These are phyloP conservation scores for Sphyrna mokarran DNA, from an alignment of 2,113 vertebrate genomes.

Conservation along the genomic window DNA sequence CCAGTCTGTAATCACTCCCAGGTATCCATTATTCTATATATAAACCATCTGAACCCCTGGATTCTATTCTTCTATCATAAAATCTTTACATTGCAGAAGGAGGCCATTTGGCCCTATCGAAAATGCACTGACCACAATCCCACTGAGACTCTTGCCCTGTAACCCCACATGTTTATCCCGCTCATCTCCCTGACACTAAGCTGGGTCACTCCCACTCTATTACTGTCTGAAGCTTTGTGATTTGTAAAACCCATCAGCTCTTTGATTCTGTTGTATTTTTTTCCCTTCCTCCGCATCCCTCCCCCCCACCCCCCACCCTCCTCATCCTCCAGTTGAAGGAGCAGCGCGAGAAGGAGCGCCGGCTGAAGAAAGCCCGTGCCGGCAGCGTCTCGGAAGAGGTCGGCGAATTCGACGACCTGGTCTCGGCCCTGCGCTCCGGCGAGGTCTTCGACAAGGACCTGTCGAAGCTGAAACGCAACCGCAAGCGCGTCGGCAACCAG, in stretches of 20 bases:
- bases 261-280: not conserved
- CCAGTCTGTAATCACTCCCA: not conserved
- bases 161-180: no score
- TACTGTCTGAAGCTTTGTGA: not conserved
- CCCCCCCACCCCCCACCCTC: not conserved
- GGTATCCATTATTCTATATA: not conserved
- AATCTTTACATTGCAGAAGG: no score
- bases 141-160: no score
- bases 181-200: no score
- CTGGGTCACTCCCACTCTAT: not conserved
- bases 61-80: not conserved
- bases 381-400: constrained; percentile 73
- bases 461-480: constrained; percentile 90
- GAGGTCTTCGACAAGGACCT: constrained; percentile 98
- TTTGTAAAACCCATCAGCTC: not conserved
- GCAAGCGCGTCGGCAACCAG: constrained; percentile 84
- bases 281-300: not conserved
- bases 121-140: no score
- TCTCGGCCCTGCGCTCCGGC: constrained; percentile 83
- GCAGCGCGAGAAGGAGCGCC: constrained; percentile 81
- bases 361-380: constrained; percentile 66
- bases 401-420: constrained; percentile 91
- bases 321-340: constrained; percentile 73
- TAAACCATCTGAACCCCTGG: not conserved
- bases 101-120: no score